Evolutionary conservation across 2,113 vertebrate species (phyloP), one percentile per base, ranked within the genome.

Genomic region (Chrysemys picta): DNA sequence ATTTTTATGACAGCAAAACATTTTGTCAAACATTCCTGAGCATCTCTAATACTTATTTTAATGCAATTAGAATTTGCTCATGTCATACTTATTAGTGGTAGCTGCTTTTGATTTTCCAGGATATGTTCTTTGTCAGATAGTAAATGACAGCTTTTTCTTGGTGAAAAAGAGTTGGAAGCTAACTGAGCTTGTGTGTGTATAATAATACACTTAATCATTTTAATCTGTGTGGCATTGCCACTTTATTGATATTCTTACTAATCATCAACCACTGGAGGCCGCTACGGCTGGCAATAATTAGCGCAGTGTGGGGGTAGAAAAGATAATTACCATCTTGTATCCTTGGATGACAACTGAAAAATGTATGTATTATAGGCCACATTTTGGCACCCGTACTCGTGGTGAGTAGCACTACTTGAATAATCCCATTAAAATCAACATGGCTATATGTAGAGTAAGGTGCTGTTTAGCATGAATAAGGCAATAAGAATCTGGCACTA

Each of bases 381-480:
- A 90, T 84, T 86, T 82, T 76, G 80, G 35, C 42, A 87, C 85
- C 86, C 8, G 54, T 47, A 52, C 3, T 85, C 27, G 11, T 19
- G 75, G 53, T 90, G 52, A 19, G 16, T 72, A 72, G 75, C 90
- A 3, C 56, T 93, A n/a, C 22, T 38, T 10, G 10, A 13, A 45
- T 80, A 42, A 19, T 93, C 10, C 84, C 12, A 0, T 45, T 86
- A 35, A 35, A 16, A 72, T 72, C 69, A 72, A n/a, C 27, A 29
- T 35, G 78, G 75, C 81, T 80, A 31, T 79, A 45, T 85, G 53
- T 7, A 45, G 83, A 49, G 47, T 0, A 5, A 0, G 7, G 42
- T 4, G 81, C 50, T 79, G 59, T 0, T 0, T 80, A 56, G 31
- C 35, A 22, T 59, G 76, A 49, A 22, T 21, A 21, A 1, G 1